These are phyloP conservation scores for Belonocnema kinseyi DNA, from an alignment of 1,140 invertebrate genomes.

Conservation along the genomic window DNA sequence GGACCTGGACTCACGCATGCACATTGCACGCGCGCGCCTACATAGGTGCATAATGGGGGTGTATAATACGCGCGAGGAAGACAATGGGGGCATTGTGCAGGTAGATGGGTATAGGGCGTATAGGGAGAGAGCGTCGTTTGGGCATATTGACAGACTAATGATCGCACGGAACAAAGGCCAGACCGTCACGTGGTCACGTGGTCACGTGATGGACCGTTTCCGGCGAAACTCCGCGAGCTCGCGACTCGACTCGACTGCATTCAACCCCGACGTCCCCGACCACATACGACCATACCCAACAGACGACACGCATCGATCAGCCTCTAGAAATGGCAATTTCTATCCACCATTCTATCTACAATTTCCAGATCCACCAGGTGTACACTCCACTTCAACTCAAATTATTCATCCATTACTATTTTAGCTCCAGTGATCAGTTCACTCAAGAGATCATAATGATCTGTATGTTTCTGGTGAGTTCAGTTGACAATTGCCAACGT, in stretches of 20 bases:
- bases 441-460: no score
- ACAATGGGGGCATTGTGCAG: conserved; percentile 74
- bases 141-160: conserved; percentile 76
- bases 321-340: no score
- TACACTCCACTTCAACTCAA: no score
- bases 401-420: no score
- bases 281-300: conserved; percentile 49
- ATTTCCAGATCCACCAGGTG: no score
- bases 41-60: conserved; percentile 68
- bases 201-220: conserved; percentile 74
- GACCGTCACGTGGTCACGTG: conserved; percentile 73
- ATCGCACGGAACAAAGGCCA: conserved; percentile 73
- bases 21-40: conserved; percentile 57
- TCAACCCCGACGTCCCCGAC: conserved; percentile 56
- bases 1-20: conserved; percentile 46
- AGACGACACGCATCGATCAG: conserved; percentile 70
- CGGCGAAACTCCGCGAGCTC: conserved; percentile 63
- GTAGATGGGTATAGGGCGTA: conserved; percentile 60
- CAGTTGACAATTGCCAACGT: no score
- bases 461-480: no score
- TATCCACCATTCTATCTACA: no score
- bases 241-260: conserved; percentile 52
- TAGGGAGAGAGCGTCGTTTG: conserved; percentile 66
- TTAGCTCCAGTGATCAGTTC: no score
- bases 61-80: conserved; percentile 71